Conservation (phyloP, 2,797 vertebrate species). For the Gambusia yucatana region DNA sequence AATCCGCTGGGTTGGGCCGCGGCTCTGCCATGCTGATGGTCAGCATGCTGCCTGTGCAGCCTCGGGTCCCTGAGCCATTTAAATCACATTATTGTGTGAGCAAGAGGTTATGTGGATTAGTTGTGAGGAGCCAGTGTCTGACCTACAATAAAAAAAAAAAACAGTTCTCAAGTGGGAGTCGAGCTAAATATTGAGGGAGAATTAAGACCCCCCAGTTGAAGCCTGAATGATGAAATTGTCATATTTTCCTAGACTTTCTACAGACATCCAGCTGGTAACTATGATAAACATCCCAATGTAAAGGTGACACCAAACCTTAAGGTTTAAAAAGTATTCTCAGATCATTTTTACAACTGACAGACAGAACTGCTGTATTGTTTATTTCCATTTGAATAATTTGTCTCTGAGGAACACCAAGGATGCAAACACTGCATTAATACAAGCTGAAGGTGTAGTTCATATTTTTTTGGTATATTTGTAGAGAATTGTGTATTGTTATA, state of each 20-base stretch:
- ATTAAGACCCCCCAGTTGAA: neutral
- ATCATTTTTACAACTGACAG: neutral
- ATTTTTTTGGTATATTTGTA: too few species aligned
- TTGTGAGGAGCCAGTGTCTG: neutral
- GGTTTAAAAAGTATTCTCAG: neutral
- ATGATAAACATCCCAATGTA: neutral
- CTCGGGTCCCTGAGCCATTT: slow-evolving; percentile 6
- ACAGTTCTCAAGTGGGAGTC: neutral
- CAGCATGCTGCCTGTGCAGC: neutral
- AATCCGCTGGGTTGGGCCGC: slow-evolving; percentile 6
- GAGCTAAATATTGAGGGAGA: neutral
- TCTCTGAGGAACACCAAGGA: neutral
- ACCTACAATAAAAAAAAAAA: neutral
- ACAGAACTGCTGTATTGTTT: neutral
- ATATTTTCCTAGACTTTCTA: neutral
- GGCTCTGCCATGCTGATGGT: slow-evolving; percentile 34
- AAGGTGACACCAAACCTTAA: neutral
- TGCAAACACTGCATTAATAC: neutral
- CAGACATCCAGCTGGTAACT: neutral
- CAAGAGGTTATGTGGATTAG: neutral
- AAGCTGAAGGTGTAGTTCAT: neutral
- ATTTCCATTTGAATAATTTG: neutral
- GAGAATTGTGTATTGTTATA: too few species aligned
- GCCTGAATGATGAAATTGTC: neutral
- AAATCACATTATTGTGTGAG: slow-evolving; percentile 18